Percentiles rank a stretch among this genome's conserved stretches.
These are phyloP conservation scores for Artibeus jamaicensis DNA, from an alignment of 2,797 vertebrate species.

Conservation along the genomic window DNA sequence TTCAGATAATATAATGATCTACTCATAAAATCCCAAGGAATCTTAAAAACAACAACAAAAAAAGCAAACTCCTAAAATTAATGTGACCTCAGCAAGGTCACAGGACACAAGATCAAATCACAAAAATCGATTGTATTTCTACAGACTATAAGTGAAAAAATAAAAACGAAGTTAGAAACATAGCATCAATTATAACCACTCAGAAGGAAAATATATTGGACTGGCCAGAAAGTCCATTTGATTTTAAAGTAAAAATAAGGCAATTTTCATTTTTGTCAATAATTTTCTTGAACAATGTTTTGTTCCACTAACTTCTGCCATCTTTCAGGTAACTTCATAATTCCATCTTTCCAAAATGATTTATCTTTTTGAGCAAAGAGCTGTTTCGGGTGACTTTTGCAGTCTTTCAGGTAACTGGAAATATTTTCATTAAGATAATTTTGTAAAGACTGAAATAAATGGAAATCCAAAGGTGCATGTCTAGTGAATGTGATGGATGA, in stretches of 20 bases:
- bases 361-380: neutral
- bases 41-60: neutral
- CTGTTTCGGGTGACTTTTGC: neutral
- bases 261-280: neutral
- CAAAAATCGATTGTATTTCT: neutral
- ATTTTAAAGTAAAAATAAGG: neutral
- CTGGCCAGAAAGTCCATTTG: neutral
- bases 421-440: neutral
- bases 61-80: neutral
- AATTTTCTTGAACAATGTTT: neutral
- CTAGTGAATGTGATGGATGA: neutral
- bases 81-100: neutral
- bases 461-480: neutral
- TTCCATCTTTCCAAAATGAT: neutral
- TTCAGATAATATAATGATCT: neutral
- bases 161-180: neutral
- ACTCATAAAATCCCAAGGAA: neutral
- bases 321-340: neutral
- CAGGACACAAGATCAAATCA: neutral
- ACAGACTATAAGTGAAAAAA: neutral
- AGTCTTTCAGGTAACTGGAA: neutral
- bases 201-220: neutral
- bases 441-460: neutral
- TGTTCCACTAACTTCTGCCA: neutral
- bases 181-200: neutral